Conservation (phyloP, 1,140 invertebrate genomes). For the Archivesica marissinica region DNA sequence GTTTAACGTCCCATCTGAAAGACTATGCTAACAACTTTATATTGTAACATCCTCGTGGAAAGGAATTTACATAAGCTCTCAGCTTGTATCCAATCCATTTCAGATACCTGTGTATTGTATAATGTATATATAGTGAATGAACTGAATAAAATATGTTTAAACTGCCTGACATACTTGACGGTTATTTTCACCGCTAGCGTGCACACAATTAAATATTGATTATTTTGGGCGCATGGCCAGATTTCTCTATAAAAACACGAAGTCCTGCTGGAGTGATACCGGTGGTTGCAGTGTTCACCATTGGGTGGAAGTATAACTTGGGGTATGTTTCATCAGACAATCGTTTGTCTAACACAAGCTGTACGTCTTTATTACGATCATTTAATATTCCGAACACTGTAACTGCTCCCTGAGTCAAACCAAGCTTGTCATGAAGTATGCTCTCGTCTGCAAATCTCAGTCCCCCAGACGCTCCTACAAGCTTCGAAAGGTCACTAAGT, state of each 20-base stretch:
- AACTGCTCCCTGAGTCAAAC: conserved; percentile 82
- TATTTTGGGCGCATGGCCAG: conserved; percentile 73
- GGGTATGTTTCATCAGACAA: conserved; percentile 71
- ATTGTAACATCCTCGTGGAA: too few species aligned
- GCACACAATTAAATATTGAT: too few species aligned
- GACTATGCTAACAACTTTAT: too few species aligned
- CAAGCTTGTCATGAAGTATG: conserved; percentile 79
- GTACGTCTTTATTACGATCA: conserved; percentile 80
- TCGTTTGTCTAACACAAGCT: conserved; percentile 78
- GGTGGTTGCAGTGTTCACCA: conserved; percentile 81
- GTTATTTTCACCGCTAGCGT: neutral
- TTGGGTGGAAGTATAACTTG: conserved; percentile 82
- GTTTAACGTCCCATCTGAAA: too few species aligned
- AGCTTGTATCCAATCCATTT: too few species aligned
- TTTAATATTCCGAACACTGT: conserved; percentile 83
- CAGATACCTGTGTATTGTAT: too few species aligned
- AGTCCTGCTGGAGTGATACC: conserved; percentile 76
- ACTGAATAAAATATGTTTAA: too few species aligned
- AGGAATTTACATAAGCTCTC: too few species aligned
- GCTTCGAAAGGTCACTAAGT: conserved; percentile 81
- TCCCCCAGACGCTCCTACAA: conserved; percentile 78
- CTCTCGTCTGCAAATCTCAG: conserved; percentile 82
- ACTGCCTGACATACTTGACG: too few species aligned
- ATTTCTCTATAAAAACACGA: conserved; percentile 76
- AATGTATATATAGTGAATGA: too few species aligned